Evolutionary conservation across 2,888 invertebrate species (phyloP), one percentile per base, ranked within the genome.

Genomic region (Resseliella maxima): DNA sequence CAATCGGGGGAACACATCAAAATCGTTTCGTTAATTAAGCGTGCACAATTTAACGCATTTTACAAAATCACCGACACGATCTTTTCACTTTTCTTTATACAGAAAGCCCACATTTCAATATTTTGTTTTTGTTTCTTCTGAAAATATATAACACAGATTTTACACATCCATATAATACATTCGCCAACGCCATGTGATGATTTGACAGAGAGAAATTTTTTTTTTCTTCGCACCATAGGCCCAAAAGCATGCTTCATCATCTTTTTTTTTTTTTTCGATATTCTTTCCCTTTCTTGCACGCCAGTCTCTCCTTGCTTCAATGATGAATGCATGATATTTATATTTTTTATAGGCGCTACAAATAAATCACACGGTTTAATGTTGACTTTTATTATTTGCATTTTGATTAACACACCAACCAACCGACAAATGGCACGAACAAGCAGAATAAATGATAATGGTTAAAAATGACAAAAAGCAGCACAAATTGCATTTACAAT

Each of bases 21-120:
- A 72, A 72, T 31, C 15, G 10, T 15, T 31, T 72, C 31, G 72
- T 72, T 27, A 72, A 72, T 72, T 31, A 72, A 31, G 72, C 72
- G 59, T 31, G 72, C 31, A 31, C 72, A 72, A 72, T 72, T 72
- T 72, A 31, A 72, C 72, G 72, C 31, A 72, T 72, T 72, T 72
- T 72, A 72, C n/a, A 21, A 72, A 72, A 72, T 72, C 72, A 72
- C 72, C 72, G 35, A 72, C 72, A 72, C 72, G 72, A 72, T 72
- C 72, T 72, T 31, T 72, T 72, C 72, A 72, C 72, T 72, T 72
- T 72, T 72, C 31, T 72, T 72, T 72, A 2, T 72, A 24, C 31
- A 8, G n/a, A 72, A 72, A 72, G 15, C 72, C 31, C 31, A 72
- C 72, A 72, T 72, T 31, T 72, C 15, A 12, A 72, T 72, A n/a